phyloP scores from a whole-genome alignment of 2,888 invertebrate species.

The Eurytoma adleriae region DNA sequence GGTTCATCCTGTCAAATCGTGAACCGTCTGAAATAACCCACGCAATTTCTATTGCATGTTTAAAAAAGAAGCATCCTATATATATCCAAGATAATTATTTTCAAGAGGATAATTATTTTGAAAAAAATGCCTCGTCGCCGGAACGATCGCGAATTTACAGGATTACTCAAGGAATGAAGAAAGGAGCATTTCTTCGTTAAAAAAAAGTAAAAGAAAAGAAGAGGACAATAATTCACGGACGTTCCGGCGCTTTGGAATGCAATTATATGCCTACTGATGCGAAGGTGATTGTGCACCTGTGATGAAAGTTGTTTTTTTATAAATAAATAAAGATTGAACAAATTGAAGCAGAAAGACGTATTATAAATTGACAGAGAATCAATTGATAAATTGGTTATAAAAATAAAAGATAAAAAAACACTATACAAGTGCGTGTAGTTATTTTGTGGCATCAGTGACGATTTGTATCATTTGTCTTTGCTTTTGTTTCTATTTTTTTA shows the following conservation, averaged over 20 bases:
- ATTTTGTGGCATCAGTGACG: constrained; percentile 33
- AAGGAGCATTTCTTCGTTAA: constrained; percentile 13
- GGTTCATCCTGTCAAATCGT: constrained; percentile 55
- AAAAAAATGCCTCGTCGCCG: constrained; percentile 24
- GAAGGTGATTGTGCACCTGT: constrained; percentile 64
- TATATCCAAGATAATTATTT: constrained; percentile 5
- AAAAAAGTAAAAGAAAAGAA: background rate
- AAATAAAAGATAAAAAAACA: constrained; percentile 28
- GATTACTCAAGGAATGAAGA: background rate
- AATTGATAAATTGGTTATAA: constrained; percentile 46
- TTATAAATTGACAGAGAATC: constrained; percentile 41
- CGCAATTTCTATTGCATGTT: constrained; percentile 46
- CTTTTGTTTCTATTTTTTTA: background rate
- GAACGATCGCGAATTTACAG: constrained; percentile 26
- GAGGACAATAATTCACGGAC: constrained; percentile 40
- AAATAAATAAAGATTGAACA: constrained; percentile 48
- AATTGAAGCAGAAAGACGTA: constrained; percentile 37
- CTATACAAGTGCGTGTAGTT: constrained; percentile 38
- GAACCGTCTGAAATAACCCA: constrained; percentile 48
- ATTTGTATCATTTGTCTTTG: constrained; percentile 8
- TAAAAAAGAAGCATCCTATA: constrained; percentile 14
- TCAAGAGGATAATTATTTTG: constrained; percentile 41
- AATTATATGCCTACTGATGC: constrained; percentile 50
- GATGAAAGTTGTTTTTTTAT: constrained; percentile 69
- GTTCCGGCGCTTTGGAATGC: constrained; percentile 26